Base-by-base conservation (phyloP, 2,888 invertebrate genomes). In the Tenthredo mesomela region DNA sequence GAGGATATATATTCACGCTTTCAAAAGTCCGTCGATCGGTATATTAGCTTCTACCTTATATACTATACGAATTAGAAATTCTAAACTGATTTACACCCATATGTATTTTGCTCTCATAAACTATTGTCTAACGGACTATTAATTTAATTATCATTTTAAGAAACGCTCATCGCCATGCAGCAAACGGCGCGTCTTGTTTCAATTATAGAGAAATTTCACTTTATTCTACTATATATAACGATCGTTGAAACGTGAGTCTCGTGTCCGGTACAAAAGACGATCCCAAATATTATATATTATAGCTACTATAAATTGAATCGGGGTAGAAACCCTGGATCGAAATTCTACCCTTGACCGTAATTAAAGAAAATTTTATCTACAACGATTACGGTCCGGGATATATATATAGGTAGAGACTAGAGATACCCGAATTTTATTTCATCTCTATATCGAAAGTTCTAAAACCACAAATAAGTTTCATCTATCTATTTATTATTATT, bases 1-100 rank as follows among this genome's bases (percentile, higher is more conserved):
- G 21, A 29, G 47, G 50, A 54, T 43, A 47, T 43, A 47, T 50
- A 77, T 77, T 77, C 77, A 77, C 77, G 77, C 77, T 77, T 77
- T 77, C 77, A 25, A 54, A 25, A 50, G 50, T 50, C 6, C 50
- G 40, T 37, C 10, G 21, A 21, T 40, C 29, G 65, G 29, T n/a
- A n/a, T n/a, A n/a, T 65, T 65, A 29, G 9, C 6, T 6, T 2
- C 5, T n/a, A 3, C 6, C 6, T 0, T 2, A 4, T 33, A 33
- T 33, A 33, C 4, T 29, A 70, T 37, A 18, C 2, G 1, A 71
- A 37, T 37, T 37, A 33, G 25, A n/a, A 73, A 73, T 73, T 43
- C 29, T 6, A 77, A 33, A 33, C 29, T 50, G 54, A 50, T 77
- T 77, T 77, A 77, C 29, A 50, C 18, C 77, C 50, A 54, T 7